Base-by-base conservation (phyloP, 2,888 invertebrate genomes). In the Lobophora halterata region DNA sequence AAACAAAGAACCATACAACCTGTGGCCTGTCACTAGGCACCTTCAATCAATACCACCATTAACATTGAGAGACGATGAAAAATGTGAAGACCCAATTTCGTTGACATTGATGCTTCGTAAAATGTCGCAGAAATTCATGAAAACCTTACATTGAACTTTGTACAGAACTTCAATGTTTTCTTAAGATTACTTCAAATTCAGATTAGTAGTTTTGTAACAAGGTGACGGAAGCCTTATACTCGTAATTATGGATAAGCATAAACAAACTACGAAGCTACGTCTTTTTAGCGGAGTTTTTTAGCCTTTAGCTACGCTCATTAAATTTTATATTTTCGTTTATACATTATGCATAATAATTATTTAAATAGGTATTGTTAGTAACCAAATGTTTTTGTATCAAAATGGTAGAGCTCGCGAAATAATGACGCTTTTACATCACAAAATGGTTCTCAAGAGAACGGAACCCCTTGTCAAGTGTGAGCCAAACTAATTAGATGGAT, bases 401-500 rank as follows among this genome's bases (percentile, higher is more conserved):
- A n/a, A n/a, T n/a, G n/a, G n/a, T n/a, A n/a, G n/a, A n/a, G n/a
- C n/a, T n/a, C n/a, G n/a, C n/a, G n/a, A n/a, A n/a, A n/a, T n/a
- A n/a, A 21, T 21, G 21, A 8, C 8, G 9, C 21, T 4, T 9
- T 7, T 6, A 21, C 9, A 21, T 9, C 4, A 8, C 3, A 18
- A 16, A 29, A 11, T 24, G 14, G 23, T 44, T 46, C 38, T 35
- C 41, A 34, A 19, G 31, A 43, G 46, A 42, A 46, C 26, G 20
- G 16, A 27, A 14, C 37, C 44, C 41, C 10, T 17, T 28, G 27
- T 24, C 33, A 34, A 40, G 42, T 36, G 26, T 33, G 40, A 67
- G 56, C 53, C 61, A 65, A 69, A 76, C 79, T 79, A 79, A 81
- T 80, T 79, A 73, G 67, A 65, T 63, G 61, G 62, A 69, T 72